Base-by-base conservation (phyloP, 2,797 vertebrate genomes). In the Florisuga fusca region DNA sequence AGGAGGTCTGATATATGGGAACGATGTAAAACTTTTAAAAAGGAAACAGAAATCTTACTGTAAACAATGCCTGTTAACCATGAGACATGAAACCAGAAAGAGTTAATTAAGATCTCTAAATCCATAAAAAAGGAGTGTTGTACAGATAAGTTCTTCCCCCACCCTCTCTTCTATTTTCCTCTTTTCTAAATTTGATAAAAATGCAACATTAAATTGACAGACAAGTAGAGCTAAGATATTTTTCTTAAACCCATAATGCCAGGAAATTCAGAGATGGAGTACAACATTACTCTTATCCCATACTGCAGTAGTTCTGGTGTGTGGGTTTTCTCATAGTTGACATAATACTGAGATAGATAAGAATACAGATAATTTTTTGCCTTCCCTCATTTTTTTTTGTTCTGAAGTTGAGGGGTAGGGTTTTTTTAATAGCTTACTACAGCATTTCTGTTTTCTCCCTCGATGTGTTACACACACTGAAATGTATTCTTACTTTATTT, bases 171-270 rank as follows among this genome's bases (percentile, higher is more conserved):
- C 38, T 46, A 46, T 46, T 51, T 51, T 89, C 23, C 18, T 84
- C 18, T 76, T 90, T 93, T 84, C 25, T 79, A 87, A 82, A 79
- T 89, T 71, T 73, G 67, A 62, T 77, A 29, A 54, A 91, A 51
- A 74, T 84, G 13, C 3, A 93, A 71, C 14, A 38, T 91, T 77
- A 90, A 51, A 81, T 59, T 94, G n/a, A 5, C 31, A 88, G 69
- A 36, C 16, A 83, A 89, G 9, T 53, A 85, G 87, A 89, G 10
- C 29, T 81, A 68, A 81, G 54, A 86, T 63, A 59, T 38, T 11
- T 66, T 18, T 61, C 38, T 75, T 46, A 75, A 93, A 85, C 9
- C 2, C 26, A 16, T 72, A 91, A 66, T 53, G 25, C 38, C 48
- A 66, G 73, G 48, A 84, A 81, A 80, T 69, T 90, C 34, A 74